These are phyloP conservation scores for Drosophila kuntzei DNA, from an alignment of 2,888 invertebrate genomes.

Conservation along the genomic window DNA sequence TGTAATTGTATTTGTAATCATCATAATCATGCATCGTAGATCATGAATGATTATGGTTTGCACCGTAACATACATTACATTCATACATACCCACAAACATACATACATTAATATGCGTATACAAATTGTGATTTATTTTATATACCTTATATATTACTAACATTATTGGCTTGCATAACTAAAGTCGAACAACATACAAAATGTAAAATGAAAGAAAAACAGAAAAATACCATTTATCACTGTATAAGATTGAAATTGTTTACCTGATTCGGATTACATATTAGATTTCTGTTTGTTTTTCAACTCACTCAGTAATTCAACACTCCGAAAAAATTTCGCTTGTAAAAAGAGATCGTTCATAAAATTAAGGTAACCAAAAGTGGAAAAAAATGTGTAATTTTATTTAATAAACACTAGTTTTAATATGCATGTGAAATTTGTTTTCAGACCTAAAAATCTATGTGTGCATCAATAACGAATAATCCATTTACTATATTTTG, in stretches of 20 bases:
- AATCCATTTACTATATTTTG: constrained; percentile 46
- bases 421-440: constrained; percentile 28
- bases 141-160: constrained; percentile 72
- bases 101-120: constrained; percentile 64
- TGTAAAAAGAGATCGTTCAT: constrained; percentile 39
- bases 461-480: constrained; percentile 30
- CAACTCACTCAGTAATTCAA: constrained; percentile 20
- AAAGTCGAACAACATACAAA: constrained; percentile 46
- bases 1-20: constrained; percentile 57
- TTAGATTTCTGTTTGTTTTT: constrained; percentile 34
- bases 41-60: constrained; percentile 45
- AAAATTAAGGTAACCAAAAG: constrained; percentile 23
- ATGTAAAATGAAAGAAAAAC: constrained; percentile 34
- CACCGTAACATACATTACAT: constrained; percentile 31
- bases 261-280: constrained; percentile 55
- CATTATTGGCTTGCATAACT: constrained; percentile 63
- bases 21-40: constrained; percentile 37
- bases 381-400: constrained; percentile 27
- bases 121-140: constrained; percentile 81
- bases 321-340: constrained; percentile 30
- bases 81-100: constrained; percentile 35
- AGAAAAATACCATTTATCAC: constrained; percentile 29
- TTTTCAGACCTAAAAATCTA: constrained; percentile 33
- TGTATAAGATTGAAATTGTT: constrained; percentile 53
- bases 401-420: constrained; percentile 43